phyloP scores from a whole-genome alignment of 2,797 vertebrate genomes.

The Notolabrus celidotus region DNA sequence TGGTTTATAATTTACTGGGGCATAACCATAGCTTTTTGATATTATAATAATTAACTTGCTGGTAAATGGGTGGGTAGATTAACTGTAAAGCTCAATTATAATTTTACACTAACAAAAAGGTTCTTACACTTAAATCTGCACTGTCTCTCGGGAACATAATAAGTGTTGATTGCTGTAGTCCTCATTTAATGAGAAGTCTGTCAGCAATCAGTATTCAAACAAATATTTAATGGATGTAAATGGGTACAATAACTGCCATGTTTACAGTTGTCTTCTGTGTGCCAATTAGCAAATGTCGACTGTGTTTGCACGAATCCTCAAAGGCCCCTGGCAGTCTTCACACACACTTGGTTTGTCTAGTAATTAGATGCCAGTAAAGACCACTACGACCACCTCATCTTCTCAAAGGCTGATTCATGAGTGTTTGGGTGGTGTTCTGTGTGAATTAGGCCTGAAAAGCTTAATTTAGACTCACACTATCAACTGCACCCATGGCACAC shows the following conservation, averaged over 20 bases:
- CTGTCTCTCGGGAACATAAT: neutral
- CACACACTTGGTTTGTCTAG: slow-evolving; percentile 18
- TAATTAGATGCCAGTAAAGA: slow-evolving; percentile 40
- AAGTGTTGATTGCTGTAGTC: neutral
- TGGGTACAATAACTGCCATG: neutral
- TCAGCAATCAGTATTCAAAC: neutral
- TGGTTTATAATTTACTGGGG: too few species aligned
- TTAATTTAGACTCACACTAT: slow-evolving; percentile 60
- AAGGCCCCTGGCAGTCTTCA: slow-evolving; percentile 14
- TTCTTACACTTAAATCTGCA: neutral
- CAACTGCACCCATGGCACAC: slow-evolving; percentile 47
- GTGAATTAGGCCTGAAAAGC: slow-evolving; percentile 70
- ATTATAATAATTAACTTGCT: neutral
- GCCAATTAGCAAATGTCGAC: slow-evolving; percentile 46
- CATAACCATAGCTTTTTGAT: too few species aligned
- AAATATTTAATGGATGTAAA: slow-evolving; percentile 10
- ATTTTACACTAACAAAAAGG: too few species aligned
- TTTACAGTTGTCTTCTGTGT: slow-evolving; percentile 11
- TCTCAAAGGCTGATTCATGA: slow-evolving; percentile 60
- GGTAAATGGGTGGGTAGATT: too few species aligned
- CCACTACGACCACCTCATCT: slow-evolving; percentile 1
- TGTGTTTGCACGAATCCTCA: slow-evolving; percentile 12
- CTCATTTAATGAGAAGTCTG: neutral
- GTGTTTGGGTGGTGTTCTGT: slow-evolving; percentile 37
- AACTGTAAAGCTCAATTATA: too few species aligned